A percentile compares a stretch with the other conserved stretches of the same genome.
Evolutionary conservation across 2,888 invertebrate genomes (phyloP).

Genomic region (Synanthedon andrenaeformis): DNA sequence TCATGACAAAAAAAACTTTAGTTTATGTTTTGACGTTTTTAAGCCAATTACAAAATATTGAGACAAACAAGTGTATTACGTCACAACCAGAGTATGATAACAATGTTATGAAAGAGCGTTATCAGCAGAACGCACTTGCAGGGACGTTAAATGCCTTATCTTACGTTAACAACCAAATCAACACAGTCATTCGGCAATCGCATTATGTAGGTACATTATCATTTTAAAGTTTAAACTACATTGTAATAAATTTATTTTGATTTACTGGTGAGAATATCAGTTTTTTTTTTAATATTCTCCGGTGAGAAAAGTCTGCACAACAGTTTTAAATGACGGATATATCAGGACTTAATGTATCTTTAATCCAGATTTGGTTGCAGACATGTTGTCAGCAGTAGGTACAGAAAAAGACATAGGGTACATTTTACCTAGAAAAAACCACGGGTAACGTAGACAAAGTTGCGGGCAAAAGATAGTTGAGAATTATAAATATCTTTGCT

Average conservation of each 20-base stretch:
- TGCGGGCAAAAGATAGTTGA: too few relatives aligned
- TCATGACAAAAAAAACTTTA: too few relatives aligned
- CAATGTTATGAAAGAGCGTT: constrained; percentile 7
- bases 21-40: too few relatives aligned
- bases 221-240: background rate
- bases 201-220: background rate
- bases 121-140: constrained; percentile 8
- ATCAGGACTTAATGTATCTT: too few relatives aligned
- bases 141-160: constrained; percentile 10
- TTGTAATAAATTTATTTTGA: background rate
- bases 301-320: too few relatives aligned
- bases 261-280: background rate
- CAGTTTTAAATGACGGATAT: too few relatives aligned
- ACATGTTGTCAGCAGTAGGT: too few relatives aligned
- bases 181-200: background rate
- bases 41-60: constrained; percentile 9
- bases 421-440: too few relatives aligned
- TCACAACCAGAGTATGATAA: constrained; percentile 12
- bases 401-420: too few relatives aligned
- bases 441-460: too few relatives aligned
- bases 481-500: too few relatives aligned
- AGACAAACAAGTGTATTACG: constrained; percentile 18
- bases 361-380: too few relatives aligned
- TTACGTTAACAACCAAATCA: background rate
- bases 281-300: background rate